Percentiles rank a stretch among this genome's conserved stretches.
Evolutionary conservation across 2,888 invertebrate genomes (phyloP).

Genomic region (Dysmachus trigonus): DNA sequence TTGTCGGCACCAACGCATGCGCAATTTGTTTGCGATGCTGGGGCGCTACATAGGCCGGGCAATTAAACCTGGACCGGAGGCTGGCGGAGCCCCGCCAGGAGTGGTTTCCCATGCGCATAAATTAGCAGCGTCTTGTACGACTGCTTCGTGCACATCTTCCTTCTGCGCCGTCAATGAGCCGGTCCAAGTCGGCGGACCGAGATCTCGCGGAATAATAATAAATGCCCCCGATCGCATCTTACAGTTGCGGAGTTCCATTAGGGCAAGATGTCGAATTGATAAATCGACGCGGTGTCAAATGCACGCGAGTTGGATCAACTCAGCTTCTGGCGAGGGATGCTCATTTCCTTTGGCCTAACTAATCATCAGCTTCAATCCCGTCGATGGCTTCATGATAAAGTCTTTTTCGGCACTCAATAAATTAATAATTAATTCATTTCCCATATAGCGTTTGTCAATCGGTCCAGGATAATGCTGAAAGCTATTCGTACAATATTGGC

Average conservation of each 20-base stretch:
- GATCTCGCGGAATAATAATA: background rate
- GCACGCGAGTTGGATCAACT: slow-evolving; percentile 1
- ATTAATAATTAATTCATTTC: too few species aligned
- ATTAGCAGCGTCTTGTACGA: background rate
- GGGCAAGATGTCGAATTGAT: slow-evolving; percentile 36
- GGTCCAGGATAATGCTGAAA: too few species aligned
- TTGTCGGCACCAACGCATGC: slow-evolving; percentile 34
- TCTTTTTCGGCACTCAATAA: slow-evolving; percentile 20
- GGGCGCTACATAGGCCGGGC: background rate
- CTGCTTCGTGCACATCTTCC: background rate
- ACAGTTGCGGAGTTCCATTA: background rate
- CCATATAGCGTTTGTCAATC: too few species aligned
- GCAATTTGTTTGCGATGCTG: slow-evolving; percentile 7
- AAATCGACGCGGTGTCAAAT: slow-evolving; percentile 44
- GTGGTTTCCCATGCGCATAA: slow-evolving; percentile 26
- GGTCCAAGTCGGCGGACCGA: background rate
- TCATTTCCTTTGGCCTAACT: background rate
- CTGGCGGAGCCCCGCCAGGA: background rate
- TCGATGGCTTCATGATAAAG: slow-evolving; percentile 25
- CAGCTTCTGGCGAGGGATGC: background rate
- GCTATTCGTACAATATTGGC: too few species aligned
- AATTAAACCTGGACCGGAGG: slow-evolving; percentile 14
- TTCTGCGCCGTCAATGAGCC: slow-evolving; percentile 10
- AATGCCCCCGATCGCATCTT: background rate
- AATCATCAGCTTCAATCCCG: background rate